Evolutionary conservation across 2,113 vertebrate genomes (phyloP).

Genomic region (Cochlearius cochlearius): DNA sequence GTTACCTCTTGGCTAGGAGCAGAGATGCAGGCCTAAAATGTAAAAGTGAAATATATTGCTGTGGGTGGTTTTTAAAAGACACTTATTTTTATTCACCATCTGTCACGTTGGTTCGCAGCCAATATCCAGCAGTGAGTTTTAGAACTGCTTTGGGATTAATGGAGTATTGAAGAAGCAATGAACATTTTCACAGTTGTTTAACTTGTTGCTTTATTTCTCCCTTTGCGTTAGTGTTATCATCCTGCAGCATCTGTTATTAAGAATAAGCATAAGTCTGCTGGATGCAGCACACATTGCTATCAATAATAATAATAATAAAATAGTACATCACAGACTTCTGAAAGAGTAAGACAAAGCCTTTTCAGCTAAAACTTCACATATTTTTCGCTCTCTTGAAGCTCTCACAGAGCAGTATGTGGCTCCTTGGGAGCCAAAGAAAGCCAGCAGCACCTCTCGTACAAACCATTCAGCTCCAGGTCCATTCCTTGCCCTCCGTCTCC

Average conservation of each 20-base stretch:
- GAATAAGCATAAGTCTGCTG: neutral
- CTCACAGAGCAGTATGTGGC: neutral
- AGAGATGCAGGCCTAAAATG: neutral
- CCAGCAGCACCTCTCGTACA: neutral
- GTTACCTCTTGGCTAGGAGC: neutral
- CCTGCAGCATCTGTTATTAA: neutral
- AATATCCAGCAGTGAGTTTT: neutral
- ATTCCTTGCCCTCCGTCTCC: neutral
- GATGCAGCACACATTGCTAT: neutral
- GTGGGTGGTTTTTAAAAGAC: neutral
- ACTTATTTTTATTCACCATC: constrained; percentile 14
- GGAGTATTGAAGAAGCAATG: neutral
- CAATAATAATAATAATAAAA: neutral
- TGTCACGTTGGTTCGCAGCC: neutral
- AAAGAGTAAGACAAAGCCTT: neutral
- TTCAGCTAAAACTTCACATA: neutral
- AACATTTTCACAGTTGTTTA: neutral
- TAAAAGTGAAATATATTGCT: neutral
- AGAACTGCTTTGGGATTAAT: constrained; percentile 1
- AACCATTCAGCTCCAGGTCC: neutral
- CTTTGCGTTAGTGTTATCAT: neutral
- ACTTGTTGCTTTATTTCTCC: neutral
- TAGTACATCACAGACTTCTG: neutral
- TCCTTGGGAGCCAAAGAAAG: neutral
- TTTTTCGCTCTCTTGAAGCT: neutral